phyloP scores from a whole-genome alignment of 2,888 invertebrate species.

The Xestia sexstrigata region DNA sequence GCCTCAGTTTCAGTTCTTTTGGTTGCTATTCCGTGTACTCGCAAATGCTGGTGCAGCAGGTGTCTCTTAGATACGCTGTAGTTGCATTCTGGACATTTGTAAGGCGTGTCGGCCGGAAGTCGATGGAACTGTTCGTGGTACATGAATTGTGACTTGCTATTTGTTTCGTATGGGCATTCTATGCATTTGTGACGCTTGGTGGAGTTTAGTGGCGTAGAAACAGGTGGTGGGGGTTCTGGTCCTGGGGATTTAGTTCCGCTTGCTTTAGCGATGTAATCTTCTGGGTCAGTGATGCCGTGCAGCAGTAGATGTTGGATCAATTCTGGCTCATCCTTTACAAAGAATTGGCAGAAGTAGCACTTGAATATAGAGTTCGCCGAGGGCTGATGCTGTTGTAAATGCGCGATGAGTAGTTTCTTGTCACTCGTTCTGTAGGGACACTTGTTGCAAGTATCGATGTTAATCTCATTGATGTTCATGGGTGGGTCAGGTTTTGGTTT shows the following conservation, averaged over 20 bases:
- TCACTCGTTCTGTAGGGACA: constrained; percentile 93
- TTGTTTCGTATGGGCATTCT: constrained; percentile 96
- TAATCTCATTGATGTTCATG: constrained; percentile 76
- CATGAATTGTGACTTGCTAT: constrained; percentile 96
- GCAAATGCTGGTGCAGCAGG: constrained; percentile 95
- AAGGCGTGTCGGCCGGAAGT: constrained; percentile 92
- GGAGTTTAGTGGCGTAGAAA: constrained; percentile 69
- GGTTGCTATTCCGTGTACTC: constrained; percentile 92
- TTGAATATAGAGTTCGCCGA: constrained; percentile 93
- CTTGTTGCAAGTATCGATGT: constrained; percentile 90
- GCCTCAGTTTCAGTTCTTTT: constrained; percentile 86
- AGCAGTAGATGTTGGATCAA: constrained; percentile 92
- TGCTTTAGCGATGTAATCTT: constrained; percentile 89
- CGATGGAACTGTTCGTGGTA: constrained; percentile 97
- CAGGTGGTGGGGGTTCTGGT: constrained; percentile 67
- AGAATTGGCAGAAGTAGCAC: constrained; percentile 95
- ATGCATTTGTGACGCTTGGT: constrained; percentile 94
- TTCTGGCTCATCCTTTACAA: constrained; percentile 93
- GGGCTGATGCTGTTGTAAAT: constrained; percentile 93
- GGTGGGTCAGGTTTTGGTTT: constrained; percentile 85
- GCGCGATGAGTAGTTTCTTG: constrained; percentile 91
- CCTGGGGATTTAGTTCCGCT: constrained; percentile 82
- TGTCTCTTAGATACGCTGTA: constrained; percentile 96
- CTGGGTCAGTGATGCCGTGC: constrained; percentile 92
- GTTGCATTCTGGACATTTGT: constrained; percentile 95